Evolutionary conservation across 2,888 invertebrate species (phyloP).

Genomic region (Bruchidius siliquastri): DNA sequence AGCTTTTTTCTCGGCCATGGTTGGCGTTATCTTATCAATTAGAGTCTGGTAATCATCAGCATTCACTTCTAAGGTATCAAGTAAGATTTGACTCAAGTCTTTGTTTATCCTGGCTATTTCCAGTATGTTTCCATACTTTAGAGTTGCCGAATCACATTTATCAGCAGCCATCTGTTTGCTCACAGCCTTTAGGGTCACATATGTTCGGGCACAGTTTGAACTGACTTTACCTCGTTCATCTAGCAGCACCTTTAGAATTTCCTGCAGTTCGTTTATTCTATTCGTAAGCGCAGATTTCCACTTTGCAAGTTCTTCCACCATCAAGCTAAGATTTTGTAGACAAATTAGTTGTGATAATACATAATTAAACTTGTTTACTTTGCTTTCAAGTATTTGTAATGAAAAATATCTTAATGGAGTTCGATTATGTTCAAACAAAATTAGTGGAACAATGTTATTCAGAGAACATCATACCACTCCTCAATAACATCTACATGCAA

Average conservation of each 20-base stretch:
- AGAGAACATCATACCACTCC: too few species aligned
- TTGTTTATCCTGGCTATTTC: slow-evolving; percentile 60
- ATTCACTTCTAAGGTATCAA: slow-evolving; percentile 42
- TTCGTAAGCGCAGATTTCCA: slow-evolving; percentile 78
- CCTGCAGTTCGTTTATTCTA: slow-evolving; percentile 65
- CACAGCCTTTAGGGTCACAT: slow-evolving; percentile 55
- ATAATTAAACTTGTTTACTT: too few species aligned
- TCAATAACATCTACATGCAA: too few species aligned
- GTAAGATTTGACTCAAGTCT: slow-evolving; percentile 59
- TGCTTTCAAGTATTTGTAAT: too few species aligned
- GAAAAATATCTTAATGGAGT: too few species aligned
- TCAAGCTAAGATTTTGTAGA: slow-evolving; percentile 57
- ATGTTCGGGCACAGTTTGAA: slow-evolving; percentile 59
- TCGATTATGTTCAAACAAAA: too few species aligned
- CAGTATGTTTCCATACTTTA: slow-evolving; percentile 57
- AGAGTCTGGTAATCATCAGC: slow-evolving; percentile 4
- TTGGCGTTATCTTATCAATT: slow-evolving; percentile 5
- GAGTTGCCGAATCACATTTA: slow-evolving; percentile 28
- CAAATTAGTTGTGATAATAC: too few species aligned
- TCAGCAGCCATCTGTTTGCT: slow-evolving; percentile 41
- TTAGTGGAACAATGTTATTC: too few species aligned
- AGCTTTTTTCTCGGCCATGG: slow-evolving; percentile 48
- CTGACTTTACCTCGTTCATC: slow-evolving; percentile 65
- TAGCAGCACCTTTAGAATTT: slow-evolving; percentile 62
- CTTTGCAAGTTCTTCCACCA: slow-evolving; percentile 87